Base-by-base conservation (phyloP, 2,113 vertebrate species). In the Carassius auratus region DNA sequence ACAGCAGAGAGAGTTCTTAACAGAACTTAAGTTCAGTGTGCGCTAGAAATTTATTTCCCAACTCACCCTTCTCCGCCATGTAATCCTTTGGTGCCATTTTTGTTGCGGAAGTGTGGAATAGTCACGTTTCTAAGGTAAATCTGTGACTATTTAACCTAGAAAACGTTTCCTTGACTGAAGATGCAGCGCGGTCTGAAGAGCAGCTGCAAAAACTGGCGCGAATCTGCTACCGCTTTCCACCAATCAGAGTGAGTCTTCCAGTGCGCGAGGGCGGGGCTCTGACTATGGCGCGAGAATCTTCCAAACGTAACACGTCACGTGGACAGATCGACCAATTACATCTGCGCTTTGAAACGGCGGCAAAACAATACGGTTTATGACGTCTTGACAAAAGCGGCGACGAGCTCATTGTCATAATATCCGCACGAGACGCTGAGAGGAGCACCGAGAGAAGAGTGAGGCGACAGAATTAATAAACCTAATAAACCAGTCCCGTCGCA, bases 11-110 rank as follows among this genome's bases (percentile, higher is more conserved):
- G 45, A 48, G 45, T 3, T 48, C 45, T 48, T 48, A 48, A 48
- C 45, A 0, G 12, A 26, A 13, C 12, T 30, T 4, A 8, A 12
- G 50, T n/a, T 77, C 5, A 64, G 2, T 8, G 0, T 9, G 9
- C 17, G 55, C 8, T 15, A 55, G 36, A 78, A 83, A 76, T 84
- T 0, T 7, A 55, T 10, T 9, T 21, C 19, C n/a, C 57, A n/a
- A 80, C 83, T 88, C 89, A 96, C 96, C 96, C 92, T 96, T 97
- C 89, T 97, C 96, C 76, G 94, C 91, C 17, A 90, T 85, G 80
- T 97, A 97, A 90, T 97, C 96, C 90, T 95, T 96, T 2, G 94
- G 95, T 85, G 96, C 91, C 96, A 97, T 97, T 75, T n/a, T 87
- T 73, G n/a, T 42, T 6, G 23, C 48, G 3, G 30, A n/a, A 30